These are phyloP conservation scores for Antitype chi DNA, from an alignment of 2,888 invertebrate species.

Conservation along the genomic window DNA sequence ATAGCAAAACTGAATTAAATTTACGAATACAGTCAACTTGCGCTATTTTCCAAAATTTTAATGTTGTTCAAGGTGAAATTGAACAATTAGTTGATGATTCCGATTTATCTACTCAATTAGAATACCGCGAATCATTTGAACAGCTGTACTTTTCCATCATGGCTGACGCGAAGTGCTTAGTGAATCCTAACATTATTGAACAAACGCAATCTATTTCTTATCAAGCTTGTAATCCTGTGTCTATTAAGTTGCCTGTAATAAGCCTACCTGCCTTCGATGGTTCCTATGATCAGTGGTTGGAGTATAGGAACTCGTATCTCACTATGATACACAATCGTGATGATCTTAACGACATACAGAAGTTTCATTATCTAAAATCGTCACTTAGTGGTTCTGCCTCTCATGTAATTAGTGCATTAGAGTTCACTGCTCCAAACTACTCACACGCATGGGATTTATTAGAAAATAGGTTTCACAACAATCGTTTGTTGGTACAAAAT, in stretches of 20 bases:
- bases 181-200: conserved; percentile 1
- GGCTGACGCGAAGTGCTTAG: conserved; percentile 10
- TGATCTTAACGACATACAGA: background rate
- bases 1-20: background rate
- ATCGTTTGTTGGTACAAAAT: conserved; percentile 20
- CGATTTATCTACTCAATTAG: conserved; percentile 7
- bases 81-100: background rate
- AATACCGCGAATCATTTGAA: conserved; percentile 21
- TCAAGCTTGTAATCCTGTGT: background rate
- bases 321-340: conserved; percentile 14
- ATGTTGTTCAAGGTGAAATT: conserved; percentile 5
- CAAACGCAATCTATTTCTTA: background rate
- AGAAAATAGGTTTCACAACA: conserved; percentile 23
- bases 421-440: conserved; percentile 6
- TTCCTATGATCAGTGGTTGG: conserved; percentile 14
- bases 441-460: conserved; percentile 15
- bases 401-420: conserved; percentile 3
- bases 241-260: conserved; percentile 3
- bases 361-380: conserved; percentile 3
- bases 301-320: conserved; percentile 19
- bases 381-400: conserved; percentile 1
- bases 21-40: conserved; percentile 7
- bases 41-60: conserved; percentile 6
- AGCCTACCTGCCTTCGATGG: conserved; percentile 22
- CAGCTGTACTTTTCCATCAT: conserved; percentile 7